Base-by-base conservation (phyloP, 2,113 vertebrate genomes). In the Telmatochromis brachygnathus region DNA sequence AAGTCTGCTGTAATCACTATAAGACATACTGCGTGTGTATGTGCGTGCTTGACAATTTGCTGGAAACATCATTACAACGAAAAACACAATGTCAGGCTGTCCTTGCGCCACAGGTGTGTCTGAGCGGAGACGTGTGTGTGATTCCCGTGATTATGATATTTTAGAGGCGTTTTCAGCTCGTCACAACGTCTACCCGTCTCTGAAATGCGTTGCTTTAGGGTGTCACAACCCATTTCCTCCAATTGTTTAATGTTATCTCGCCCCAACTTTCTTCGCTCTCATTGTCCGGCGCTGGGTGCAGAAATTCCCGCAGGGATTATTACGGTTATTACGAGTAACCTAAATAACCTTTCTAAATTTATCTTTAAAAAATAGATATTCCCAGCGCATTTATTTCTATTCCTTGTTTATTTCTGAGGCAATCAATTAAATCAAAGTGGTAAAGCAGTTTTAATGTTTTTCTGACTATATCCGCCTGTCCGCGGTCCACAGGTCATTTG, bases 181-280 rank as follows among this genome's bases (percentile, higher is more conserved):
- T 60, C 70, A 60, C 39, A 19, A 14, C 0, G 28, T 45, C 28
- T 45, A 35, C 58, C 56, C 9, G 28, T 10, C 10, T 21, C 7
- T 33, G 12, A 81, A 81, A 86, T 7, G 5, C 87, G 84, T 70
- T 58, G 68, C 28, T 68, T 81, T 81, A 73, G 53, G 79, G 82
- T 85, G 70, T 88, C 75, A 81, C 79, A 49, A 13, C 49, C 65
- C 51, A 30, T 87, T 90, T 92, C 90, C 94, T 90, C 39, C 60
- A 15, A 84, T 91, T 94, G 93, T 94, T 89, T 86, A 85, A 35
- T 39, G 53, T 82, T 86, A 87, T 90, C 83, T 82, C 91, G 85
- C 82, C 15, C 75, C 56, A 80, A 90, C 82, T 82, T 85, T 93
- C 86, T 85, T 75, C 68, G 58, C 15, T 80, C 33, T 79, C 83